Evolutionary conservation across 2,888 invertebrate species (phyloP).

Genomic region (Ectobius pallidus): DNA sequence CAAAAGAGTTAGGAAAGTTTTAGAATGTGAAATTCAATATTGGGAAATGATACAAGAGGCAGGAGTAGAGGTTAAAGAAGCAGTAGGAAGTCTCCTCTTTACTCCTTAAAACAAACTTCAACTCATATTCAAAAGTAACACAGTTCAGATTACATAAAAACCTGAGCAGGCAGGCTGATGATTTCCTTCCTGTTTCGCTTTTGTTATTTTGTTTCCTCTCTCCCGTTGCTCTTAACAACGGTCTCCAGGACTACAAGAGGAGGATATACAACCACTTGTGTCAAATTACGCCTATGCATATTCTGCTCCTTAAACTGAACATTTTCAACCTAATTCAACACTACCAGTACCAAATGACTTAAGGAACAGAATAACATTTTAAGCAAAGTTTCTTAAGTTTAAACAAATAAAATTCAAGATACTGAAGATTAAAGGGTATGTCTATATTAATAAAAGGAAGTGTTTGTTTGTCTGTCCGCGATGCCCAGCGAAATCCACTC

Average conservation of each 20-base stretch:
- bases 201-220: background rate
- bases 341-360: no score
- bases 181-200: background rate
- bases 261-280: background rate
- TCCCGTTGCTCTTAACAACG: background rate
- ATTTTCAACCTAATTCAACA: no score
- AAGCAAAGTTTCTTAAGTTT: no score
- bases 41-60: background rate
- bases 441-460: no score
- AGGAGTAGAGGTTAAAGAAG: background rate
- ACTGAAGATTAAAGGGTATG: no score
- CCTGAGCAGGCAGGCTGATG: background rate
- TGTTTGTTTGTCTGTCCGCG: no score
- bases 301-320: background rate
- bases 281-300: background rate
- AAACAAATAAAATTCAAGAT: no score
- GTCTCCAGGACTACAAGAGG: background rate
- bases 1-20: no score
- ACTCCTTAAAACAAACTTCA: background rate
- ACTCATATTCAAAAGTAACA: background rate
- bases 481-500: no score
- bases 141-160: conserved; percentile 2
- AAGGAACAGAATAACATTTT: no score
- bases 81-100: background rate
- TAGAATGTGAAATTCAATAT: background rate